Conservation (phyloP, 1,140 invertebrate species). For the Trichonephila clavipes region DNA sequence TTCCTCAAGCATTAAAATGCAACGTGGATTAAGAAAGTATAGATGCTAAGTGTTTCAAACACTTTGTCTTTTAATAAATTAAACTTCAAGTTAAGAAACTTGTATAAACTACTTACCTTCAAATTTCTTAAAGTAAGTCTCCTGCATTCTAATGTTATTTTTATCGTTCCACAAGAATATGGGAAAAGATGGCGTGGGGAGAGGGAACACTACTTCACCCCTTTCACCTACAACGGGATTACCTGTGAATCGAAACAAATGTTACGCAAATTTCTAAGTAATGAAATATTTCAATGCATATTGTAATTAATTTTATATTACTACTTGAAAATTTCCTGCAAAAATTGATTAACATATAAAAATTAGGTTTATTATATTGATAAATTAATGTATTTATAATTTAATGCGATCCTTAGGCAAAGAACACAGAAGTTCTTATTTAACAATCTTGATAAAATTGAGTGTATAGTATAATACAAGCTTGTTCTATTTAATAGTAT, state of each 20-base stretch:
- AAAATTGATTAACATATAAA: too few species aligned
- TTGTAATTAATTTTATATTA: background rate
- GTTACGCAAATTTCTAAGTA: background rate
- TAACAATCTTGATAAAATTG: too few species aligned
- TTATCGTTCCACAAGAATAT: constrained; percentile 84
- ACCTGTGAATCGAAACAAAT: constrained; percentile 78
- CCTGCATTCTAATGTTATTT: constrained; percentile 82
- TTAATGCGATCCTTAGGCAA: too few species aligned
- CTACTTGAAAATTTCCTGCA: too few species aligned
- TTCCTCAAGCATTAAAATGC: too few species aligned
- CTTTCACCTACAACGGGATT: constrained; percentile 81
- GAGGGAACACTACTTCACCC: constrained; percentile 84
- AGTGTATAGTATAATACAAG: too few species aligned
- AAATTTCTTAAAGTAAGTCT: constrained; percentile 83
- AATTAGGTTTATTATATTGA: too few species aligned
- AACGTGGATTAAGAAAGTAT: background rate
- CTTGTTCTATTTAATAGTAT: too few species aligned
- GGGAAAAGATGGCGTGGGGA: constrained; percentile 85
- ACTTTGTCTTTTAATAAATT: too few species aligned
- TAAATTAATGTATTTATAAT: too few species aligned
- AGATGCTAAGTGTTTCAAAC: too few species aligned
- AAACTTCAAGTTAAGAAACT: background rate
- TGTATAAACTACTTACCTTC: background rate
- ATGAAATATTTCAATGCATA: background rate
- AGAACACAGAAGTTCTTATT: too few species aligned